Conservation (phyloP, 1,140 invertebrate genomes). For the Hyles euphorbiae region DNA sequence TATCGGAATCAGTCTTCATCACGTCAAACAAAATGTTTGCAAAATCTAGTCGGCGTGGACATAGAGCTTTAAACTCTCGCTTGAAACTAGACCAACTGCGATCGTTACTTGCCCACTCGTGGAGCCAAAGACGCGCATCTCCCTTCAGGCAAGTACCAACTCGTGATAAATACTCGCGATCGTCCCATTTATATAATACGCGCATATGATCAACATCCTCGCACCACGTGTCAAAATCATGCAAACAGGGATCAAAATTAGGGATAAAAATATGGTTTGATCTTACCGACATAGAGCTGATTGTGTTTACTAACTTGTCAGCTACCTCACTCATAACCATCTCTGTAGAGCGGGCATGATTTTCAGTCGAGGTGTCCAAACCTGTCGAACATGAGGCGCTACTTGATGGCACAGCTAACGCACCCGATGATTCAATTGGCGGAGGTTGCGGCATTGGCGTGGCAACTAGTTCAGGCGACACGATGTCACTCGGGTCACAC, state of each 20-base stretch:
- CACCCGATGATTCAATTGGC: no score
- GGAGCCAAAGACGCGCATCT: constrained; percentile 6
- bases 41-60: constrained; percentile 8
- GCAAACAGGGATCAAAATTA: constrained; percentile 23
- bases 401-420: no score
- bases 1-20: constrained; percentile 20
- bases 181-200: constrained; percentile 21
- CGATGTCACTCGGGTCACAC: no score
- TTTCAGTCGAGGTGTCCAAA: no score
- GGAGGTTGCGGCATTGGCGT: no score
- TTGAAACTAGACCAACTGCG: constrained; percentile 13
- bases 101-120: constrained; percentile 7
- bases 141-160: constrained; percentile 15
- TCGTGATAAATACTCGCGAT: constrained; percentile 25
- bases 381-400: no score
- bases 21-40: constrained; percentile 23
- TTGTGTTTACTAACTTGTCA: not conserved
- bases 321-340: constrained; percentile 2
- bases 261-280: constrained; percentile 25
- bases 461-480: no score
- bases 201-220: constrained; percentile 23
- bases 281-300: constrained; percentile 5
- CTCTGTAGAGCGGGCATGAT: no score
- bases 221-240: constrained; percentile 27
- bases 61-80: constrained; percentile 8